Evolutionary conservation across 2,113 vertebrate species (phyloP).

Genomic region (Pseudorectes ferrugineus): DNA sequence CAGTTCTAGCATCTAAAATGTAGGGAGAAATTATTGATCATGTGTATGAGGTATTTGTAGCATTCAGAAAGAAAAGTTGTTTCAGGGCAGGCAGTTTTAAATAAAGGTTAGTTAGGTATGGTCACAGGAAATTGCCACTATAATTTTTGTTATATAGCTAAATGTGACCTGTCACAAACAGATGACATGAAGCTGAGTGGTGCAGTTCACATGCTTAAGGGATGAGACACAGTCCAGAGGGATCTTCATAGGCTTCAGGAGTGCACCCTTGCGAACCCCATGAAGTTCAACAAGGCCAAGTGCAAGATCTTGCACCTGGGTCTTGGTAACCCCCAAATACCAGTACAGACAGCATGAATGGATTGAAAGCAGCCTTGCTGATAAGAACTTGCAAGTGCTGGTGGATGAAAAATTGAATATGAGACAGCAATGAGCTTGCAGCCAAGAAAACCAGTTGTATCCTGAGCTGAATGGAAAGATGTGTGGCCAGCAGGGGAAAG

Average conservation of each 20-base stretch:
- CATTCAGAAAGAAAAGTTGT: not conserved
- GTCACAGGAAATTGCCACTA: not conserved
- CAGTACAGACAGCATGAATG: not conserved
- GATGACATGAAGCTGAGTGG: not conserved
- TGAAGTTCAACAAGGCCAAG: not conserved
- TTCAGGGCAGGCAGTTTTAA: not conserved
- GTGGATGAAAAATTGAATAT: not conserved
- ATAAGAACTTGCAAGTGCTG: not conserved
- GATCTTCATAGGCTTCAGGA: not conserved
- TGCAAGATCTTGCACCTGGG: not conserved
- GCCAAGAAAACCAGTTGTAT: not conserved
- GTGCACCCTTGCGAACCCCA: accelerated
- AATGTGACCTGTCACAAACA: not conserved
- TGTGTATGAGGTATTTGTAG: not conserved
- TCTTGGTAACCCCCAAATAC: not conserved
- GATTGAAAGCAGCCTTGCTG: not conserved
- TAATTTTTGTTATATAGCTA: not conserved
- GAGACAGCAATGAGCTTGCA: not conserved
- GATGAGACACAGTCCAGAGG: not conserved
- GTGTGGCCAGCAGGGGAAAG: not conserved
- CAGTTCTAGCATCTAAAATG: not conserved
- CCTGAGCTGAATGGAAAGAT: not conserved
- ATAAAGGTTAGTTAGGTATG: not conserved
- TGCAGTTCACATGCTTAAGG: not conserved
- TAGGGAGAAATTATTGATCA: not conserved